phyloP scores from a whole-genome alignment of 1,140 invertebrate species.

The Nomia melanderi region DNA sequence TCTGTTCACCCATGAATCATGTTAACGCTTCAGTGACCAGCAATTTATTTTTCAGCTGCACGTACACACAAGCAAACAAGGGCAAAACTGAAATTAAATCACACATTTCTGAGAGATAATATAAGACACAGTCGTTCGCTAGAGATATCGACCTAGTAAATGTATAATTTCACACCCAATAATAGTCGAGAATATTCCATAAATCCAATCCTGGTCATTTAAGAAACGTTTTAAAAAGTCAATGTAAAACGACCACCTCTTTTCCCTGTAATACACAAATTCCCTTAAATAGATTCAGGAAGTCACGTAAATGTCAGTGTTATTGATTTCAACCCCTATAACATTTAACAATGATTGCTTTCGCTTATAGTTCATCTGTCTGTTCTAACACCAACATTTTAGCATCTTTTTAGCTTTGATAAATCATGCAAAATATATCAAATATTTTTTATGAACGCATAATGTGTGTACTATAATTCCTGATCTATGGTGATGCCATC shows the following conservation, averaged over 20 bases:
- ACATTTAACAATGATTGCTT: constrained; percentile 50
- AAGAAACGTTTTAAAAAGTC: no score
- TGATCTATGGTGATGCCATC: constrained; percentile 40
- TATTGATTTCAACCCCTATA: constrained; percentile 45
- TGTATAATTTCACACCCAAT: no score
- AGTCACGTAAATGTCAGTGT: constrained; percentile 55
- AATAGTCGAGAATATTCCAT: no score
- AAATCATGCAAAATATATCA: constrained; percentile 52
- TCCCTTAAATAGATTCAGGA: constrained; percentile 38
- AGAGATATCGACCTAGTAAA: no score
- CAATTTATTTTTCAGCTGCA: no score
- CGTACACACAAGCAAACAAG: no score
- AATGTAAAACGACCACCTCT: not conserved
- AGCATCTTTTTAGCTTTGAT: constrained; percentile 51
- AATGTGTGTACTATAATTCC: constrained; percentile 53
- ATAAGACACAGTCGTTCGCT: no score
- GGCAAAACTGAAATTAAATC: no score
- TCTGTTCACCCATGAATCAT: no score
- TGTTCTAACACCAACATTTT: constrained; percentile 50
- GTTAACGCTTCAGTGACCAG: no score
- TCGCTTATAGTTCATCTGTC: constrained; percentile 46
- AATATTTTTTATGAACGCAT: constrained; percentile 52
- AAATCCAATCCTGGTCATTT: no score
- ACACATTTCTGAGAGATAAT: no score
- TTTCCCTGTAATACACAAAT: not conserved